phyloP scores from a whole-genome alignment of 2,113 vertebrate genomes.

The Chrysochloris asiatica region DNA sequence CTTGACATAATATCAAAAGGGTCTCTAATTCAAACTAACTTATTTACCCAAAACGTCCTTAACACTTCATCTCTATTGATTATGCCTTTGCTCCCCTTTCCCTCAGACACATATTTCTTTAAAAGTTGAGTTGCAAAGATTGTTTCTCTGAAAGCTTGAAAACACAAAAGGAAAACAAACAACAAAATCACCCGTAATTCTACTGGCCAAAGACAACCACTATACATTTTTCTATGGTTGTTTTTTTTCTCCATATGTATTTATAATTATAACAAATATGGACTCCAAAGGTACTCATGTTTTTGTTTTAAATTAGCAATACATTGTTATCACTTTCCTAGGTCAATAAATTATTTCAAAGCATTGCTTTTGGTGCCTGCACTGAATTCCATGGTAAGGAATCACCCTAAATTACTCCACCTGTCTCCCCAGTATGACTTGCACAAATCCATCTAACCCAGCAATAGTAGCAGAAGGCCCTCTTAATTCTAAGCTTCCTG shows the following conservation, averaged over 20 bases:
- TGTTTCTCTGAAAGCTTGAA: neutral
- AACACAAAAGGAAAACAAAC: neutral
- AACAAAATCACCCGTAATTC: neutral
- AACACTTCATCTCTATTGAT: neutral
- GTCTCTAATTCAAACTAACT: neutral
- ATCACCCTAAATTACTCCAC: fast-evolving
- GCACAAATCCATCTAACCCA: neutral
- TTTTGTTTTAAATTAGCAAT: neutral
- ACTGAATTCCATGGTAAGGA: neutral
- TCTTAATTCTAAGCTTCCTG: neutral
- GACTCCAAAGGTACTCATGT: too few species aligned
- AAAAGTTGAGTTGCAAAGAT: neutral
- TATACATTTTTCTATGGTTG: fast-evolving
- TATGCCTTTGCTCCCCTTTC: neutral
- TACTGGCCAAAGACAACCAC: neutral
- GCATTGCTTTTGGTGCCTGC: neutral
- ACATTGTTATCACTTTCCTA: neutral
- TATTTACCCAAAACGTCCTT: neutral
- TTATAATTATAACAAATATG: too few species aligned
- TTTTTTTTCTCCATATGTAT: neutral
- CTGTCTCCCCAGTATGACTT: neutral
- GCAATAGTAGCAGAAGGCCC: neutral
- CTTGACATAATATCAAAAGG: too few species aligned
- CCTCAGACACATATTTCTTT: neutral
- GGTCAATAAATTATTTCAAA: conserved; percentile 22